Evolutionary conservation across 2,797 vertebrate species (phyloP).

Genomic region (Liparis tanakae): DNA sequence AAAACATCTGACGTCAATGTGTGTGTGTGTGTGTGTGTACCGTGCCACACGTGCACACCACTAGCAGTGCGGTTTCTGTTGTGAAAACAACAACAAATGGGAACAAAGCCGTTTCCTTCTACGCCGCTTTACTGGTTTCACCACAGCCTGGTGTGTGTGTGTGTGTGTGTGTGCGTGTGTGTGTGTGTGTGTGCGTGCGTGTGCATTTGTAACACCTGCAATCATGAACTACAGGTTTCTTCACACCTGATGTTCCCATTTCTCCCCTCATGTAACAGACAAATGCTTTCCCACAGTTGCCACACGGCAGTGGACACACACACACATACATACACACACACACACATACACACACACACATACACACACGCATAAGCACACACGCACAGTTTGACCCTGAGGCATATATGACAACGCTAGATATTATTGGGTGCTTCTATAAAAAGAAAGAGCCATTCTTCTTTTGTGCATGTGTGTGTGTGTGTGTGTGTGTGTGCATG

Average conservation of each 20-base stretch:
- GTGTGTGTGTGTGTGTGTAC: slow-evolving; percentile 7
- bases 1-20: slow-evolving; percentile 49
- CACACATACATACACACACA: slow-evolving; percentile 11
- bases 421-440: slow-evolving; percentile 80
- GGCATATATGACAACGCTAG: slow-evolving; percentile 75
- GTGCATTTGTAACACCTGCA: slow-evolving; percentile 15
- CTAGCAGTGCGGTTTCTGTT: slow-evolving; percentile 48
- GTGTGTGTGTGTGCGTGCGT: slow-evolving; percentile 11
- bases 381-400: slow-evolving; percentile 65
- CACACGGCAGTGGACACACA: slow-evolving; percentile 34
- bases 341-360: slow-evolving; percentile 27
- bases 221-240: slow-evolving; percentile 47
- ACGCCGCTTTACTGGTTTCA: slow-evolving; percentile 48
- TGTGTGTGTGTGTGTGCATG: slow-evolving; percentile 17
- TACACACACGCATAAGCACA: slow-evolving; percentile 31
- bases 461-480: slow-evolving; percentile 20
- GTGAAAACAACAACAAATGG: not conserved
- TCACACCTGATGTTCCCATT: slow-evolving; percentile 60
- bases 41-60: slow-evolving; percentile 35
- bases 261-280: slow-evolving; percentile 50
- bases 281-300: slow-evolving; percentile 66
- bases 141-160: slow-evolving; percentile 23
- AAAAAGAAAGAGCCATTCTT: slow-evolving; percentile 69
- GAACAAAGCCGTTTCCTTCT: slow-evolving; percentile 55
- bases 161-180: too few relatives aligned